These are phyloP conservation scores for Cenopis cana DNA, from an alignment of 2,888 invertebrate species.

Conservation along the genomic window DNA sequence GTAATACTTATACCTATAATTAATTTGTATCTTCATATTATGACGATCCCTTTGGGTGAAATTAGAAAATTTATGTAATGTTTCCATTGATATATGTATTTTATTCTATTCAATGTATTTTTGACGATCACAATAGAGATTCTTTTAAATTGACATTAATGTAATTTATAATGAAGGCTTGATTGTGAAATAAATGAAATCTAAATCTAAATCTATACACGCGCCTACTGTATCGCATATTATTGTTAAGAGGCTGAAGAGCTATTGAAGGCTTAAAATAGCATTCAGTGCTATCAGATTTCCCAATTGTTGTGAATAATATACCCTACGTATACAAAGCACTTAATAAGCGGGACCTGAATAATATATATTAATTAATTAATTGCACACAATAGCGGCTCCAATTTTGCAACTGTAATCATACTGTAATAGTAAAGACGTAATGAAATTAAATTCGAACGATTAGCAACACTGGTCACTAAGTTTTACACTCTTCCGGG, in stretches of 20 bases:
- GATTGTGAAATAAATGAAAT: no score
- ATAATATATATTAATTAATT: slow-evolving; percentile 11
- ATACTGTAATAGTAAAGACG: slow-evolving; percentile 22
- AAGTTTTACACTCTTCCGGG: neutral
- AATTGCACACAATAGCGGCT: neutral
- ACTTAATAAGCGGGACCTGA: slow-evolving; percentile 15
- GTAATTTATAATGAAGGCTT: no score
- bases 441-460: slow-evolving; percentile 1
- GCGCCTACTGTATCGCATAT: neutral
- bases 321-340: neutral
- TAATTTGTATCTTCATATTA: no score
- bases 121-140: no score
- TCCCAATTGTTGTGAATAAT: neutral
- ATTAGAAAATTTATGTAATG: no score
- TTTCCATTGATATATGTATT: no score
- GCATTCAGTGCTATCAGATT: neutral
- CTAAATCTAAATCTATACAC: no score
- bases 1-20: no score
- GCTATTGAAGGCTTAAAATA: neutral
- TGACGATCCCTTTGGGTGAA: no score
- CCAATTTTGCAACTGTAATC: slow-evolving; percentile 13
- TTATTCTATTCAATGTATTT: no score
- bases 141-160: no score
- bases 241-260: neutral
- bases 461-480: neutral